Percentiles rank a stretch among this genome's conserved stretches.
These are phyloP conservation scores for Colius striatus DNA, from an alignment of 2,113 vertebrate species.

Conservation along the genomic window DNA sequence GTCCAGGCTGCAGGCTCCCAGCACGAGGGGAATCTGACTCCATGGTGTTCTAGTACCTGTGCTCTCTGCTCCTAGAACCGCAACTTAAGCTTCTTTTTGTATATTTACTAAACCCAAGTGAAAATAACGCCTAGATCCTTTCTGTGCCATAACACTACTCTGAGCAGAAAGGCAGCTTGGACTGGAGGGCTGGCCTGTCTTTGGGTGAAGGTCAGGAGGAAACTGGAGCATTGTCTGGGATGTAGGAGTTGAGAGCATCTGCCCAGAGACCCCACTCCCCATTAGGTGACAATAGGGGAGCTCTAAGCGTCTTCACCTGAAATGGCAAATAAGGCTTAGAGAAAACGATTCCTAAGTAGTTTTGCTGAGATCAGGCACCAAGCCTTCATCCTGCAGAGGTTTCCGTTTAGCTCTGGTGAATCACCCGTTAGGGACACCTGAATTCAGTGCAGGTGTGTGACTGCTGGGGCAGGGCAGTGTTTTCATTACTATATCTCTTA, in stretches of 20 bases:
- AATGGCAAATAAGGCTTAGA: neutral
- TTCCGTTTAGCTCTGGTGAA: neutral
- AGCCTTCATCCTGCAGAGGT: neutral
- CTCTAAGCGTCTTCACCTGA: neutral
- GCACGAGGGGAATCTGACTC: rapidly evolving
- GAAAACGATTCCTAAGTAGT: neutral
- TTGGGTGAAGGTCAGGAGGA: neutral
- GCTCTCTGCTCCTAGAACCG: neutral
- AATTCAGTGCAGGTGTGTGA: neutral
- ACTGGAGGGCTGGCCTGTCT: neutral
- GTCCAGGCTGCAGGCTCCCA: neutral
- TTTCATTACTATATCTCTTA: neutral
- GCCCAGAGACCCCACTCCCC: neutral
- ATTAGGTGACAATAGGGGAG: neutral
- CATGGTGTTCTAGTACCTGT: rapidly evolving
- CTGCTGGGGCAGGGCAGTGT: neutral
- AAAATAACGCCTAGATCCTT: neutral
- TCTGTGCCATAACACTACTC: rapidly evolving
- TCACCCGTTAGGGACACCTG: neutral
- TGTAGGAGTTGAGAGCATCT: neutral
- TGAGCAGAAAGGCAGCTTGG: neutral
- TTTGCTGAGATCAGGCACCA: neutral
- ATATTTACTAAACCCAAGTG: rapidly evolving
- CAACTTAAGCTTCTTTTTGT: rapidly evolving
- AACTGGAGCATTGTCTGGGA: rapidly evolving